Conservation (phyloP, 2,797 vertebrate genomes). For the Gymnoscopelus braueri region DNA sequence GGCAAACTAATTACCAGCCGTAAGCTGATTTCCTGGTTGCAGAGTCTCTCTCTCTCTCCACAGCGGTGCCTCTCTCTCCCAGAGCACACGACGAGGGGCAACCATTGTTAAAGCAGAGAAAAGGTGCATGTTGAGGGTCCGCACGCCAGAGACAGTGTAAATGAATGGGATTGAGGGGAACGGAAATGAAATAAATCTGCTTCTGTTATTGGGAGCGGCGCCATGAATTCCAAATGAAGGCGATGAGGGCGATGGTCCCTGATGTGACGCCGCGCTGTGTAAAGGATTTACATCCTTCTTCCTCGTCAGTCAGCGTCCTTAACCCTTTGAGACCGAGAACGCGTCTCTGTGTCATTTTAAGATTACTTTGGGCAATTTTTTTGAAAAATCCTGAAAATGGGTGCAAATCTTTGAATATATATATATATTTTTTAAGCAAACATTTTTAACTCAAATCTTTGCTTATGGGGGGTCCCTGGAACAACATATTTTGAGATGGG, state of each 20-base stretch:
- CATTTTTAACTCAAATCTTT: no score
- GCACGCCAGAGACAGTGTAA: constrained; percentile 61
- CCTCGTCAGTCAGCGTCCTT: constrained; percentile 38
- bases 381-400: no score
- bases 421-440: no score
- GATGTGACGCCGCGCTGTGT: constrained; percentile 28
- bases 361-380: no score
- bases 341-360: no score
- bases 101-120: constrained; percentile 71
- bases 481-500: no score
- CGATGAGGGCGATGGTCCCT: constrained; percentile 35
- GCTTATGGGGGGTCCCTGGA: no score
- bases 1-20: constrained; percentile 71
- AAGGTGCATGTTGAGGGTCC: constrained; percentile 67
- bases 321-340: no score
- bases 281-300: constrained; percentile 49
- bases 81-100: constrained; percentile 25
- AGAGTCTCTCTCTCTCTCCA: constrained; percentile 1
- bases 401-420: no score
- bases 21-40: constrained; percentile 75
- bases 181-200: constrained; percentile 73
- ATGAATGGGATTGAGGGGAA: constrained; percentile 66
- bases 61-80: constrained; percentile 48
- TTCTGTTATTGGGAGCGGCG: constrained; percentile 54
- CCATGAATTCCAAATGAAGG: constrained; percentile 65